These are phyloP conservation scores for Capricornis sumatraensis DNA, from an alignment of 2,113 vertebrate genomes.

Conservation along the genomic window DNA sequence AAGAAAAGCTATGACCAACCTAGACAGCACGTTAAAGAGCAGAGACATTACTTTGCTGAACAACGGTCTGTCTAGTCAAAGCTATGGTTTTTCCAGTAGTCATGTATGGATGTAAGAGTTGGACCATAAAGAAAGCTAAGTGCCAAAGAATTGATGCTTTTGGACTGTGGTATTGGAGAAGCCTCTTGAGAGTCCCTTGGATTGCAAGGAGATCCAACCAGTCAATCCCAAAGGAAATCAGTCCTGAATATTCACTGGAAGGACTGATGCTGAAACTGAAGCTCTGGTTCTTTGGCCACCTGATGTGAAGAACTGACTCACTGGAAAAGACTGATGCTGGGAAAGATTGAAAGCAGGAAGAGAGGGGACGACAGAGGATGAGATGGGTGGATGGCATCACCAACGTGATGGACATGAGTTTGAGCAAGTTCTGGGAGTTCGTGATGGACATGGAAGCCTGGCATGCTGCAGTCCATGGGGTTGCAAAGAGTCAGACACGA, in stretches of 20 bases:
- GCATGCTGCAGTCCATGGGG: neutral
- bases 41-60: neutral
- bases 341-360: neutral
- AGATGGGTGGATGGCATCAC: neutral
- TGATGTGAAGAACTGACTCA: neutral
- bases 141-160: neutral
- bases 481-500: neutral
- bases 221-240: neutral
- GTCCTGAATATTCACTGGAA: neutral
- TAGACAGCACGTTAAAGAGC: neutral
- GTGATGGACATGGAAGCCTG: neutral
- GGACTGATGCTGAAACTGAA: neutral
- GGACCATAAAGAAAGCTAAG: neutral
- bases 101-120: neutral
- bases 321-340: neutral
- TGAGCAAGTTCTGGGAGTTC: neutral
- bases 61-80: neutral
- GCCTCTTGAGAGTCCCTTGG: neutral
- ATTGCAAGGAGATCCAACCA: neutral
- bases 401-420: neutral
- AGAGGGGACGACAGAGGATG: neutral
- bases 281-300: neutral
- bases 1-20: neutral
- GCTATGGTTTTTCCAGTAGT: neutral
- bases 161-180: neutral